Evolutionary conservation across 2,797 vertebrate genomes (phyloP).

Genomic region (Clarias pachynema): DNA sequence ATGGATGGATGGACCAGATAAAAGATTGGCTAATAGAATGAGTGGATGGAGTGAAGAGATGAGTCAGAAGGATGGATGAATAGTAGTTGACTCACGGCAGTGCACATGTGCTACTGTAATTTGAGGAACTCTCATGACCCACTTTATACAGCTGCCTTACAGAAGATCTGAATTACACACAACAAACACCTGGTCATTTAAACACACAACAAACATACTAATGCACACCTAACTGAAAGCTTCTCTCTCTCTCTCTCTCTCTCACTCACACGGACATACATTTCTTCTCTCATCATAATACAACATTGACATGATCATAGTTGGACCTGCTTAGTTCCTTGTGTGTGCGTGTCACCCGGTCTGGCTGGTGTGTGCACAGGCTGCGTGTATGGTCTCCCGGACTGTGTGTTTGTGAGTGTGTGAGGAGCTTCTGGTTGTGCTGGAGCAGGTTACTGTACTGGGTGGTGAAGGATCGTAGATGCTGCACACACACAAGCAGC

Average conservation of each 20-base stretch:
- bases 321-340: slow-evolving; percentile 91
- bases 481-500: slow-evolving; percentile 91
- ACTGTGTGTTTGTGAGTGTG: slow-evolving; percentile 86
- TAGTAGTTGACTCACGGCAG: slow-evolving; percentile 64
- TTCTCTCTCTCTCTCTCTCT: neutral
- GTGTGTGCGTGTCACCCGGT: slow-evolving; percentile 86
- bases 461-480: slow-evolving; percentile 87
- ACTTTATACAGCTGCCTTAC: slow-evolving; percentile 87
- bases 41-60: neutral
- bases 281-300: neutral
- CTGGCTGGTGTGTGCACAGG: slow-evolving; percentile 88
- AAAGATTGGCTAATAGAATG: neutral
- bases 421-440: slow-evolving; percentile 91
- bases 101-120: slow-evolving; percentile 63
- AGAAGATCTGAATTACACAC: slow-evolving; percentile 77
- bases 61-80: neutral
- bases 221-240: neutral
- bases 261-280: neutral
- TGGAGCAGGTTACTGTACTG: slow-evolving; percentile 92
- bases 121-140: slow-evolving; percentile 77
- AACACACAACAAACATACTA: neutral
- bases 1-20: too few relatives aligned
- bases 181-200: slow-evolving; percentile 11
- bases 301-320: neutral
- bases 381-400: slow-evolving; percentile 57